These are phyloP conservation scores for Mythimna lalbum DNA, from an alignment of 2,888 invertebrate species.

Conservation along the genomic window DNA sequence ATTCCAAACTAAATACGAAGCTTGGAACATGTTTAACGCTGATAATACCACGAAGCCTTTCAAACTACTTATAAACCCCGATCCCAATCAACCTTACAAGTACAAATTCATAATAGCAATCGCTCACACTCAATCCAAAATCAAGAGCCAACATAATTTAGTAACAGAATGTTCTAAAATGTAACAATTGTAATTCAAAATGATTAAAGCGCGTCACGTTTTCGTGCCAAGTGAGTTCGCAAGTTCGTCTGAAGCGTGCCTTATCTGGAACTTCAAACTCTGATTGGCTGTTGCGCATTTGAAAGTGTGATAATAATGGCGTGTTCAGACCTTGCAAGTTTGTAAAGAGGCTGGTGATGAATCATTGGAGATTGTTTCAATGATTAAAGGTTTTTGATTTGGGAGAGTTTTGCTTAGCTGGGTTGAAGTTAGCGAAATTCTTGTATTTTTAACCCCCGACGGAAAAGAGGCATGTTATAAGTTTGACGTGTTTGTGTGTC, in stretches of 20 bases:
- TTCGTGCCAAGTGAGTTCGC: constrained; percentile 62
- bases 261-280: constrained; percentile 68
- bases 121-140: constrained; percentile 27
- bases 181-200: constrained; percentile 66
- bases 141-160: constrained; percentile 42
- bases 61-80: constrained; percentile 10
- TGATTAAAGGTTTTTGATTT: constrained; percentile 1
- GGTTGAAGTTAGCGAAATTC: neutral
- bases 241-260: constrained; percentile 71
- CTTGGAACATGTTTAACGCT: constrained; percentile 8
- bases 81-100: constrained; percentile 31
- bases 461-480: too few relatives aligned
- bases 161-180: constrained; percentile 57
- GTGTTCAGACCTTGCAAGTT: constrained; percentile 56
- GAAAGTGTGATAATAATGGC: constrained; percentile 63
- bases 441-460: too few relatives aligned
- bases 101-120: constrained; percentile 37
- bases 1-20: neutral
- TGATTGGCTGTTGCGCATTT: constrained; percentile 65
- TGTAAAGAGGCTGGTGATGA: constrained; percentile 28
- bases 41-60: constrained; percentile 5
- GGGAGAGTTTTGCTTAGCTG: neutral
- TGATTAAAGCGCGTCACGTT: constrained; percentile 72
- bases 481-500: too few relatives aligned
- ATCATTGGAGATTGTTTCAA: constrained; percentile 33